Base-by-base conservation (phyloP, 2,888 invertebrate genomes). In the Harpalus rubripes region DNA sequence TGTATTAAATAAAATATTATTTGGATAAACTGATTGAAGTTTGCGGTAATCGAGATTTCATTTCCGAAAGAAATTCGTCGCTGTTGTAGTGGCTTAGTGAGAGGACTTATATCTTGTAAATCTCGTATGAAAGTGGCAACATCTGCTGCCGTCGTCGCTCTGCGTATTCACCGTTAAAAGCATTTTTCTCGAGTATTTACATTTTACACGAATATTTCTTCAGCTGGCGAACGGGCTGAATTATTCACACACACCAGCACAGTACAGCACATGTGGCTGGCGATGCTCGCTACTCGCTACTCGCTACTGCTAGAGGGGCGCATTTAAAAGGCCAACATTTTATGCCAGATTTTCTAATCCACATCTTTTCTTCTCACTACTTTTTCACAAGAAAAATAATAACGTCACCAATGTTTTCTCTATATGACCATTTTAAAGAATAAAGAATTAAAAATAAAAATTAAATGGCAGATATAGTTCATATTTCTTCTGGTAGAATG, bases 161-260 rank as follows among this genome's bases (percentile, higher is more conserved):
- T 59, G 32, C 76, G 78, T 65, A 84, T 84, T 84, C 84, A 84
- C 63, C 84, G 84, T 84, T 84, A 84, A 84, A 84, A 84, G 84
- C 84, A 84, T 84, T 84, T 84, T 78, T 84, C 84, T 84, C 84
- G 78, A 84, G 84, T 84, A 84, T 84, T 84, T 84, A 84, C 84
- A 84, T 84, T 84, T 84, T 84, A 84, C 78, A 84, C 59, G 84
- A 65, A 84, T 84, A 84, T 84, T 84, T 84, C 84, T 84, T 84
- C 84, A 84, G 84, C 84, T 84, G 84, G 78, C 59, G 63, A 80
- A 80, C 61, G 22, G 61, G 58, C 78, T 81, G 81, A 81, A 81
- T 81, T 32, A 81, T 81, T 81, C 81, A 81, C 81, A 68, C 58
- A 81, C 61, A 68, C 41, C 18, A 78, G n/a, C 26, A 68, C 39